Conservation (phyloP, 2,888 invertebrate species). For the Globia sparganii region DNA sequence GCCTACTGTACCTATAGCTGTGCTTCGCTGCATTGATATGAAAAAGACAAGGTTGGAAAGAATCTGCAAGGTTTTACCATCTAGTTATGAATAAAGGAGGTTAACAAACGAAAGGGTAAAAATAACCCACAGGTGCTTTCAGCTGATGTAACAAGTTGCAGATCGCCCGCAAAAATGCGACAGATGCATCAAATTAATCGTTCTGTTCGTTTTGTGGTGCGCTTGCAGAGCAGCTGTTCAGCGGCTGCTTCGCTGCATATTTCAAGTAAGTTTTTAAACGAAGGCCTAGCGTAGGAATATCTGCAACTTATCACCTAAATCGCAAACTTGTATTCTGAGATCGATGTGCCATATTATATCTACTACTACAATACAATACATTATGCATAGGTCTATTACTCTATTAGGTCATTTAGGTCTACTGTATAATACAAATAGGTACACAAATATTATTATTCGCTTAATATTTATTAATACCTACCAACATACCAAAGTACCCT, state of each 20-base stretch:
- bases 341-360: neutral
- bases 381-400: neutral
- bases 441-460: neutral
- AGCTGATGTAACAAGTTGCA: conserved; percentile 9
- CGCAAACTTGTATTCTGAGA: neutral
- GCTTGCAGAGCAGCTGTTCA: conserved; percentile 1
- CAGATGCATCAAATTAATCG: conserved; percentile 18
- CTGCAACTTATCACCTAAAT: conserved; percentile 33
- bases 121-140: conserved; percentile 15
- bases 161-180: neutral
- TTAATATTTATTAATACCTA: neutral
- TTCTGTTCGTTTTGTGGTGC: conserved; percentile 5
- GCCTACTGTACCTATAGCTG: neutral
- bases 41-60: neutral
- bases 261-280: neutral
- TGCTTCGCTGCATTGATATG: neutral
- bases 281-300: neutral
- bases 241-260: neutral
- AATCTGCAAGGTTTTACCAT: neutral
- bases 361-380: neutral
- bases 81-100: neutral
- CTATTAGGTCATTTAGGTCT: too few species aligned
- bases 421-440: neutral
- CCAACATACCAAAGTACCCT: neutral
- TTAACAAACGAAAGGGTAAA: neutral